These are phyloP conservation scores for Haliaeetus leucogaster DNA, from an alignment of 2,113 vertebrate genomes.

Conservation along the genomic window DNA sequence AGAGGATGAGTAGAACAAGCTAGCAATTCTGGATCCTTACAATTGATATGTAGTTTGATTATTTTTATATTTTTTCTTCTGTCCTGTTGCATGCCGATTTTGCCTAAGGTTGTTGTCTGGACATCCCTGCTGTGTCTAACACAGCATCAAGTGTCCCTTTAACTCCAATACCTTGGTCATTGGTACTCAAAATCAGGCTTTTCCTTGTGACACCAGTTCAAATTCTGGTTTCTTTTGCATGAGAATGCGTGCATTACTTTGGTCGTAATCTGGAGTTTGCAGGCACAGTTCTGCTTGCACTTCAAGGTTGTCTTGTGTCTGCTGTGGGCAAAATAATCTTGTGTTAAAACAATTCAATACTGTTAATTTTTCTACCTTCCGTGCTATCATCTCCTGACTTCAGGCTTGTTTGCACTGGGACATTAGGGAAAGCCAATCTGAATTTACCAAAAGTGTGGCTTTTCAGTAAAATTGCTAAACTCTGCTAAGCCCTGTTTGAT, in stretches of 20 bases:
- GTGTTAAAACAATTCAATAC: not conserved
- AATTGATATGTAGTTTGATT: fast-evolving
- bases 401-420: not conserved
- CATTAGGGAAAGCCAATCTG: not conserved
- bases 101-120: not conserved
- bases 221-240: not conserved
- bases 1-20: not conserved
- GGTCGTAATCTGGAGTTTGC: fast-evolving
- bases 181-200: not conserved
- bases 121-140: not conserved
- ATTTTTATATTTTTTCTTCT: not conserved
- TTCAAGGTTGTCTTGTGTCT: not conserved
- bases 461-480: not conserved
- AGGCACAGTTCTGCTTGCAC: not conserved
- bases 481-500: fast-evolving
- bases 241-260: fast-evolving
- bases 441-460: not conserved
- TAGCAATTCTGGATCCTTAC: not conserved
- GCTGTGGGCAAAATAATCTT: not conserved
- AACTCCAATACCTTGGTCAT: not conserved
- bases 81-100: not conserved
- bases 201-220: not conserved
- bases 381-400: not conserved
- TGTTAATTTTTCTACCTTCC: not conserved
- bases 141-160: not conserved